Percentiles rank a stretch among this genome's conserved stretches.
Conservation (phyloP, 2,888 invertebrate species). For the Andrena marginata region DNA sequence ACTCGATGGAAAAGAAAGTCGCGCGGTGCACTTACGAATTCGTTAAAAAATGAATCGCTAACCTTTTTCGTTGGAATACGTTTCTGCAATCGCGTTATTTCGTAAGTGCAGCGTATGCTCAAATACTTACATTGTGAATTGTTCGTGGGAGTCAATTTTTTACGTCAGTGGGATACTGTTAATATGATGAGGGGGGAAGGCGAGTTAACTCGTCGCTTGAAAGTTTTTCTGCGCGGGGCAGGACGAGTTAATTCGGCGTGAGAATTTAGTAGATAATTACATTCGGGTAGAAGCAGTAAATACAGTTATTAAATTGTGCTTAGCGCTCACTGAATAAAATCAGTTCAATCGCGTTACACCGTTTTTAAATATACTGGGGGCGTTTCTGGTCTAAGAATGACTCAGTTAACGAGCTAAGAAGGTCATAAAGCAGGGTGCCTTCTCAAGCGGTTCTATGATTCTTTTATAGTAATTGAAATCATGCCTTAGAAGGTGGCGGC, state of each 20-base stretch:
- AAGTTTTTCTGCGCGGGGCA: no score
- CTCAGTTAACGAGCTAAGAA: not conserved
- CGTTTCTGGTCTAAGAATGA: no score
- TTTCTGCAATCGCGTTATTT: not conserved
- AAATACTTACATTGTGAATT: not conserved
- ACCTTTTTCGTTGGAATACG: not conserved
- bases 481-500: not conserved
- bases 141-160: not conserved
- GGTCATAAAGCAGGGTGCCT: not conserved
- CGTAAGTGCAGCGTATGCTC: not conserved
- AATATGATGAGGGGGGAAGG: no score
- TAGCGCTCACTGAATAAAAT: no score
- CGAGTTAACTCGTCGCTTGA: no score
- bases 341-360: no score
- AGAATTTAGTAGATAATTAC: no score
- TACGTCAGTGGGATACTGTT: not conserved
- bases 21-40: not conserved
- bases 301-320: no score
- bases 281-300: no score
- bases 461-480: not conserved
- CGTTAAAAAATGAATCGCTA: conserved; percentile 11
- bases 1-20: not conserved
- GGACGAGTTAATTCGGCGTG: no score
- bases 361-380: no score
- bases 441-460: not conserved